Evolutionary conservation across 2,113 vertebrate genomes (phyloP).

Genomic region (Campylomormyrus numenius): DNA sequence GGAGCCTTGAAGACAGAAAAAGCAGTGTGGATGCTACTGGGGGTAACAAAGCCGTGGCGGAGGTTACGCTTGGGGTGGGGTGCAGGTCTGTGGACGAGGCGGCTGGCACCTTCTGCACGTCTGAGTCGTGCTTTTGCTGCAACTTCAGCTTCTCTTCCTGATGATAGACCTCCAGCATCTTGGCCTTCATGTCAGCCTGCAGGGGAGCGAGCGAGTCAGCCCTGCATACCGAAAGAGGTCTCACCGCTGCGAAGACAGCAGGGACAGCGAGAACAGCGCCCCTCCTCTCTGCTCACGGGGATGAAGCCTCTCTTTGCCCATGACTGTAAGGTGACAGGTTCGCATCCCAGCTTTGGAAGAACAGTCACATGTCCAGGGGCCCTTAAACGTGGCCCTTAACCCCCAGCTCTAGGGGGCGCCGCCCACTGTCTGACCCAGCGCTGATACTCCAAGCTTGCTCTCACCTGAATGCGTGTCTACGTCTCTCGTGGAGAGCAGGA

Average conservation of each 20-base stretch:
- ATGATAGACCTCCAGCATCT: constrained; percentile 77
- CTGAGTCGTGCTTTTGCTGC: constrained; percentile 82
- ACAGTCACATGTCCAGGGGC: no score
- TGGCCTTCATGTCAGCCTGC: constrained; percentile 76
- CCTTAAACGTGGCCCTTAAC: no score
- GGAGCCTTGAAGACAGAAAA: background rate
- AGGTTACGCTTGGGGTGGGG: background rate
- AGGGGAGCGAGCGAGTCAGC: background rate
- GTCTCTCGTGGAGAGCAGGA: background rate
- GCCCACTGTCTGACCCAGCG: no score
- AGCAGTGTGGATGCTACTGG: background rate
- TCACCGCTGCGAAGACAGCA: background rate
- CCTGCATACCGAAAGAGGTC: background rate
- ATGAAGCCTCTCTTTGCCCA: background rate
- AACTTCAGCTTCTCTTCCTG: constrained; percentile 86
- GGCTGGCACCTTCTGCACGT: constrained; percentile 80
- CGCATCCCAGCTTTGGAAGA: background rate
- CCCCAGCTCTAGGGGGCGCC: no score
- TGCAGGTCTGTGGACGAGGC: background rate
- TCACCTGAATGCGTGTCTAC: background rate
- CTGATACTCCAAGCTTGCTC: no score
- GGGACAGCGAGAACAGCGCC: background rate
- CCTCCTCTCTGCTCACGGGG: no score
- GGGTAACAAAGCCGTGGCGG: background rate
- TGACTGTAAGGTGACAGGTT: background rate